A percentile compares a stretch with the other conserved stretches of the same genome.
Evolutionary conservation across 2,113 vertebrate genomes (phyloP).

Genomic region (Pavo muticus): DNA sequence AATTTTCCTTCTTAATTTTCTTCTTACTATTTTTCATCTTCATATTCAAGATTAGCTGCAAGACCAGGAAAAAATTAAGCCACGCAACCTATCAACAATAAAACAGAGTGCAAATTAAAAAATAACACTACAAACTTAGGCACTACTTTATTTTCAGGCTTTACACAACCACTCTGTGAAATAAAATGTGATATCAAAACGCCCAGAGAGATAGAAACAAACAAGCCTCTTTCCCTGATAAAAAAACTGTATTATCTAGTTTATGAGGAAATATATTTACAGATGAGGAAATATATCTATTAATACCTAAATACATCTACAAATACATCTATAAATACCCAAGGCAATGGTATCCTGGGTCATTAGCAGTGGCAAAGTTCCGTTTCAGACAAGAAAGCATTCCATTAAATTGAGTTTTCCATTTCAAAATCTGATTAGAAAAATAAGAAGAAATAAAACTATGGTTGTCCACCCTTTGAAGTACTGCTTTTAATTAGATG

Average conservation of each 20-base stretch:
- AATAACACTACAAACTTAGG: neutral
- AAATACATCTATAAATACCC: neutral
- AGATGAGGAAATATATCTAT: neutral
- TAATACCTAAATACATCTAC: too few species aligned
- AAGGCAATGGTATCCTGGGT: slow-evolving; percentile 20
- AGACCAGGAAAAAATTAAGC: neutral
- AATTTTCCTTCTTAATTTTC: neutral
- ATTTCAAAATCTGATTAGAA: slow-evolving; percentile 36
- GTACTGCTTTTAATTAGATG: neutral
- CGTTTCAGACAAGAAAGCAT: slow-evolving; percentile 26
- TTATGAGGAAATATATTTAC: neutral
- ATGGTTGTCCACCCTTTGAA: neutral
- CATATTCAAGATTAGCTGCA: neutral
- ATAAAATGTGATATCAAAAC: neutral
- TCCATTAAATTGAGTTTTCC: slow-evolving; percentile 28
- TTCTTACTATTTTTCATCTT: neutral
- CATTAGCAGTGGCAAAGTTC: slow-evolving; percentile 11
- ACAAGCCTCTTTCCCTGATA: neutral
- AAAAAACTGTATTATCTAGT: neutral
- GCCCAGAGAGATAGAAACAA: neutral
- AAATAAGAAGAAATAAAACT: neutral
- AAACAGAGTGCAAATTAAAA: neutral
- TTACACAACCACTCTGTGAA: neutral
- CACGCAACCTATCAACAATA: neutral
- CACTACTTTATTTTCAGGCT: neutral